Conservation (phyloP, 2,888 invertebrate species). For the Alsophila aescularia region DNA sequence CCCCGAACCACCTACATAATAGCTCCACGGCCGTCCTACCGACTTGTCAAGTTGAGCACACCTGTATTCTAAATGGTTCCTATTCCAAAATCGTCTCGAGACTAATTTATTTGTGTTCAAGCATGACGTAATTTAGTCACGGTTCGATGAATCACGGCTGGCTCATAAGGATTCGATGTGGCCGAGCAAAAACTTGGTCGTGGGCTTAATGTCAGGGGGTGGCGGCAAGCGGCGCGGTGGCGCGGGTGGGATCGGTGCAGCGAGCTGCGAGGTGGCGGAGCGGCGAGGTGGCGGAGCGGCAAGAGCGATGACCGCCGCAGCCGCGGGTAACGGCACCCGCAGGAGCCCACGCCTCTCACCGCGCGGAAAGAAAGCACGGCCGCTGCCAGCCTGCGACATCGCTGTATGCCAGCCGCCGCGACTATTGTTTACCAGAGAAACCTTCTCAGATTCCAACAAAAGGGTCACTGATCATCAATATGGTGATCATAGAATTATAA, state of each 20-base stretch:
- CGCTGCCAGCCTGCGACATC: constrained; percentile 22
- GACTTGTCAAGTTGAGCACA: background rate
- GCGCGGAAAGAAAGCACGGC: constrained; percentile 46
- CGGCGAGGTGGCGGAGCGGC: constrained; percentile 65
- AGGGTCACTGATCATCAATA: too few relatives aligned
- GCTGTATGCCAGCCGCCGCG: background rate
- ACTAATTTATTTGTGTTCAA: constrained; percentile 17
- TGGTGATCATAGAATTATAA: too few relatives aligned
- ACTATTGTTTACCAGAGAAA: background rate
- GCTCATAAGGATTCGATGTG: constrained; percentile 22
- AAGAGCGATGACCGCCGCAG: constrained; percentile 72
- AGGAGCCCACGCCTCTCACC: constrained; percentile 54
- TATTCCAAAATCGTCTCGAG: constrained; percentile 20
- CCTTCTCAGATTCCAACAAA: background rate
- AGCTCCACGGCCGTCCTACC: background rate
- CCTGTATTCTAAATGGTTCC: constrained; percentile 5
- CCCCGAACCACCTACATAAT: constrained; percentile 8
- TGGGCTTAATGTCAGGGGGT: constrained; percentile 15
- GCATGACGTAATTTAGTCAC: constrained; percentile 32
- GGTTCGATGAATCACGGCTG: constrained; percentile 32
- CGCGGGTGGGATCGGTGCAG: too few relatives aligned
- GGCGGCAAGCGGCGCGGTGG: constrained; percentile 41
- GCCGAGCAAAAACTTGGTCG: constrained; percentile 20
- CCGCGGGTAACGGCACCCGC: constrained; percentile 65
- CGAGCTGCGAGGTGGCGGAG: constrained; percentile 62